Percentiles rank a stretch among this genome's conserved stretches.
Evolutionary conservation across 2,113 vertebrate genomes (phyloP).

Genomic region (Phalacrocorax pelagicus): DNA sequence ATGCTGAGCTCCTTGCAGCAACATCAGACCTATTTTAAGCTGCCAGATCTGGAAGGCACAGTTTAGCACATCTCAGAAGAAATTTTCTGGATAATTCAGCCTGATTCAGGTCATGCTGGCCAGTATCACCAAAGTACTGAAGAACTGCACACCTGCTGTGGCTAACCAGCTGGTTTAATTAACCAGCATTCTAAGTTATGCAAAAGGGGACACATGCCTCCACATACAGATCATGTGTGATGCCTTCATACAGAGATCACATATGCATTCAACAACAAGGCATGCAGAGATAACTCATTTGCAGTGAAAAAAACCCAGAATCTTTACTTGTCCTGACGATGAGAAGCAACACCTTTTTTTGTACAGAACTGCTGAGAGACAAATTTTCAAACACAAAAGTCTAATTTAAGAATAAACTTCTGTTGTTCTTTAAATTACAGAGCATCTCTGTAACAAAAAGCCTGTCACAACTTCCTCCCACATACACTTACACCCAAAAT

Average conservation of each 20-base stretch:
- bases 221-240: accelerated
- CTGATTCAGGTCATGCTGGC: background rate
- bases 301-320: background rate
- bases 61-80: background rate
- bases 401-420: background rate
- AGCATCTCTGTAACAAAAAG: background rate
- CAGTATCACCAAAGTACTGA: background rate
- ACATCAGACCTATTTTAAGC: background rate
- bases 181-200: background rate
- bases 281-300: background rate
- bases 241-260: background rate
- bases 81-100: background rate
- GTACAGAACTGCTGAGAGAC: background rate
- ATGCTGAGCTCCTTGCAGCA: background rate
- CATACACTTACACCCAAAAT: background rate
- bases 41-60: background rate
- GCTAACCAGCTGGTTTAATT: background rate
- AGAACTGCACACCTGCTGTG: background rate
- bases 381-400: background rate
- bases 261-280: background rate
- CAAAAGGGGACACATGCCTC: accelerated
- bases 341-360: background rate
- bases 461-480: background rate
- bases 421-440: background rate
- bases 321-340: background rate